Base-by-base conservation (phyloP, 2,888 invertebrate species). In the Gastrophysa polygoni region DNA sequence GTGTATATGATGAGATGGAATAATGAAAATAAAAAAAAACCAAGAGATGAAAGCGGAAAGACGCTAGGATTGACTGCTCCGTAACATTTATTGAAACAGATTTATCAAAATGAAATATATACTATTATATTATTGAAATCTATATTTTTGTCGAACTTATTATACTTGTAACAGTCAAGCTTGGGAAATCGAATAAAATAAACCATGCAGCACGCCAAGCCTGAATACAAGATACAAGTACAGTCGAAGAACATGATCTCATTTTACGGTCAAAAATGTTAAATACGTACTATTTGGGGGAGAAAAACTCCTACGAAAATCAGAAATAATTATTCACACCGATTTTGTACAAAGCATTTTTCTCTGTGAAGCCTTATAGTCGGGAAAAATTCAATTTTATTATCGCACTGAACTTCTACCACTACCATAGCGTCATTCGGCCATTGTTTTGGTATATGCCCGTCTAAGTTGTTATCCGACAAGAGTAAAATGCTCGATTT, bases 401-500 rank as follows among this genome's bases (percentile, higher is more conserved):
- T 68, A 70, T 63, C 79, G 78, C 73, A 72, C 71, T 77, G 76
- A 74, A 67, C 60, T 32, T 49, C 49, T 32, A 76, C 79, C 77
- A 80, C 78, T 77, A 68, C 68, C 71, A 74, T 71, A 73, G 80
- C 81, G 79, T 79, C 82, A 74, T 83, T 85, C 82, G 82, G 87
- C 87, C 87, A 87, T 83, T 82, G 81, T 81, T 79, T 81, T 78
- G 77, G 70, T 73, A 71, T 71, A 67, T 69, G 68, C 63, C 60
- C 63, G 66, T 69, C 38, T 1, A 38, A 71, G 68, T 68, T 72
- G 72, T 73, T 70, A 76, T 76, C 69, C 68, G 64, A 74, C 83
- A 84, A 83, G 83, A 84, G 83, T 82, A 83, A 85, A 84, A 75
- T 76, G 73, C 76, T 73, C 66, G 78, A 81, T 83, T 83, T 83